Percentiles rank a stretch among this genome's conserved stretches.
phyloP scores from a whole-genome alignment of 2,113 vertebrate genomes.

The Atlantisia rogersi region DNA sequence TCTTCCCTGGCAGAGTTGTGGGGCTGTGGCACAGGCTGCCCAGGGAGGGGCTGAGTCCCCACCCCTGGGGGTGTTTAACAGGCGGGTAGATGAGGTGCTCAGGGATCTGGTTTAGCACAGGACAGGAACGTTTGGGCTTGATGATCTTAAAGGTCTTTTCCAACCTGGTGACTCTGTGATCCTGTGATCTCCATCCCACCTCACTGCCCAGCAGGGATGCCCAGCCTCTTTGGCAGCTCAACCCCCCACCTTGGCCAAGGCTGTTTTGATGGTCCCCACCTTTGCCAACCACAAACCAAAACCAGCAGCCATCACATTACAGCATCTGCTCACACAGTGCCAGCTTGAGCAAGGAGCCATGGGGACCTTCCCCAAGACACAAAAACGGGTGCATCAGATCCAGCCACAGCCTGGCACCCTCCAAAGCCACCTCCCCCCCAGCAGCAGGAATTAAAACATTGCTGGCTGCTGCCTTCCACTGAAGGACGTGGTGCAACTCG shows the following conservation, averaged over 20 bases:
- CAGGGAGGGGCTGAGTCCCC: too few species aligned
- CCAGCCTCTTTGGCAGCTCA: not conserved
- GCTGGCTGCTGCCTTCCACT: not conserved
- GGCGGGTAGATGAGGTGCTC: too few species aligned
- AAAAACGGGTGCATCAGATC: not conserved
- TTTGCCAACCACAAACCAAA: not conserved
- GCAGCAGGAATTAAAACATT: not conserved
- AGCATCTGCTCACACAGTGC: rapidly evolving
- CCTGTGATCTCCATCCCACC: not conserved
- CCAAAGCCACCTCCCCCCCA: not conserved
- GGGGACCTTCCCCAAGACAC: not conserved
- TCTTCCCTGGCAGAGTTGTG: too few species aligned
- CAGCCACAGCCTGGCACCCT: rapidly evolving
- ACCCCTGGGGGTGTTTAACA: too few species aligned
- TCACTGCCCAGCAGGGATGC: not conserved
- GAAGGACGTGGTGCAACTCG: rapidly evolving
- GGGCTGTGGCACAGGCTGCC: too few species aligned
- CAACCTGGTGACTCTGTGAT: too few species aligned
- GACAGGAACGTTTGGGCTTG: too few species aligned
- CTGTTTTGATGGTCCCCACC: not conserved
- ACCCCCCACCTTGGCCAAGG: not conserved
- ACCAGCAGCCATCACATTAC: rapidly evolving
- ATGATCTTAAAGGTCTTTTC: too few species aligned
- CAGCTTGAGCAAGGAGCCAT: rapidly evolving
- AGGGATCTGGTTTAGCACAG: too few species aligned